Evolutionary conservation across 2,797 vertebrate genomes (phyloP), one percentile per base, ranked within the genome.

Genomic region (Thaleichthys pacificus): DNA sequence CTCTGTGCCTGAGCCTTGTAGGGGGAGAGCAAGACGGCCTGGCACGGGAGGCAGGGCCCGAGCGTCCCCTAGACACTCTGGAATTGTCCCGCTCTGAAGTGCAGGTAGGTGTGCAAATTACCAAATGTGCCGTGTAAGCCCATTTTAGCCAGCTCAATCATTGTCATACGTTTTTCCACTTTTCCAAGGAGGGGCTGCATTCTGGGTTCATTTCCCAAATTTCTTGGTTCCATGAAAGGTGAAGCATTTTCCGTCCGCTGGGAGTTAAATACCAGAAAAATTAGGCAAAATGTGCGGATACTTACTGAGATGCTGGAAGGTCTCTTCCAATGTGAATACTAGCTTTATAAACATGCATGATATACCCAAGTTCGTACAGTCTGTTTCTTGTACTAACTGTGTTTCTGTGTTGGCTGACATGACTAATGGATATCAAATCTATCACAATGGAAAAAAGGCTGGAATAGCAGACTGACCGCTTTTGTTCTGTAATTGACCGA

Each of bases 21-120:
- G 66, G 22, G 72, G 81, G 77, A 86, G 80, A 83, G 79, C 72
- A 72, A 81, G 82, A 84, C 76, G 86, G 75, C 75, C 70, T 85
- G 83, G 84, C 80, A 78, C 80, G 28, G 84, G 85, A 75, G 51
- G 14, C 74, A 21, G 83, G 80, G 76, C 86, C 79, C 75, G 51
- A 76, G 67, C 84, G 83, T 88, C 89, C 84, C 74, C 30, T 87
- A 91, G 88, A 92, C 89, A 80, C 86, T 86, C 75, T 79, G 88
- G 92, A 93, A 94, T 93, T 93, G 91, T 90, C 54, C 82, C 78
- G 84, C 90, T 91, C 90, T 93, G 91, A 94, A 91, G 90, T 93
- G 91, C 88, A 90, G 90, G 88, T 90, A 90, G 91, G 90, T 93
- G 93, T 93, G 92, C 89, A 94, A 94, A 94, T 93, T 87, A 92